These are phyloP conservation scores for Meliscaeva auricollis DNA, from an alignment of 2,888 invertebrate species.

Conservation along the genomic window DNA sequence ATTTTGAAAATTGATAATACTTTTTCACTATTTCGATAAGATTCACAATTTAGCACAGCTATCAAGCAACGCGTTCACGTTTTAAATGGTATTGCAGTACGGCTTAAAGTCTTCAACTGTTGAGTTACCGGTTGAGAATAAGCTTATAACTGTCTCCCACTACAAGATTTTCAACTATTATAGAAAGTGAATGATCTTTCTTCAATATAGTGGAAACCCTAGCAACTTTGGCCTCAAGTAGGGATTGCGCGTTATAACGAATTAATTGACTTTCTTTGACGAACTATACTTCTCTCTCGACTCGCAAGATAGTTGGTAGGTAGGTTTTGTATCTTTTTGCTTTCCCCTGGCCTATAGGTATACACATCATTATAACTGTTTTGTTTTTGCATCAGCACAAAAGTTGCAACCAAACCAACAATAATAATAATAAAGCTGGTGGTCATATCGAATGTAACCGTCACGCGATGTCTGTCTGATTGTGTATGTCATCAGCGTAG, in stretches of 20 bases:
- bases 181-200: constrained; percentile 58
- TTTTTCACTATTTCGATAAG: not conserved
- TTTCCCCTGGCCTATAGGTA: constrained; percentile 45
- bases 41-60: not conserved
- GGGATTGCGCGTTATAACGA: constrained; percentile 42
- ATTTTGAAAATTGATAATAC: constrained; percentile 31
- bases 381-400: constrained; percentile 33
- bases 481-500: constrained; percentile 65
- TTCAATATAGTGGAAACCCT: constrained; percentile 54
- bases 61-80: constrained; percentile 24
- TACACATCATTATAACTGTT: not conserved
- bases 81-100: constrained; percentile 43
- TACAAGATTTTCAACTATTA: constrained; percentile 30
- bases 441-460: constrained; percentile 8
- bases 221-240: constrained; percentile 61
- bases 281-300: constrained; percentile 32
- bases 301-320: constrained; percentile 6
- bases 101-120: constrained; percentile 67
- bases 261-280: constrained; percentile 72
- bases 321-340: constrained; percentile 50
- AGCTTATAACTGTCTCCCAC: constrained; percentile 75
- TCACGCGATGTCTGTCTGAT: constrained; percentile 42
- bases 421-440: not conserved
- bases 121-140: constrained; percentile 51
- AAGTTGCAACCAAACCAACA: constrained; percentile 1